These are phyloP conservation scores for Siderastrea radians DNA, from an alignment of 92 coral and sea anemone genomes.

Conservation along the genomic window DNA sequence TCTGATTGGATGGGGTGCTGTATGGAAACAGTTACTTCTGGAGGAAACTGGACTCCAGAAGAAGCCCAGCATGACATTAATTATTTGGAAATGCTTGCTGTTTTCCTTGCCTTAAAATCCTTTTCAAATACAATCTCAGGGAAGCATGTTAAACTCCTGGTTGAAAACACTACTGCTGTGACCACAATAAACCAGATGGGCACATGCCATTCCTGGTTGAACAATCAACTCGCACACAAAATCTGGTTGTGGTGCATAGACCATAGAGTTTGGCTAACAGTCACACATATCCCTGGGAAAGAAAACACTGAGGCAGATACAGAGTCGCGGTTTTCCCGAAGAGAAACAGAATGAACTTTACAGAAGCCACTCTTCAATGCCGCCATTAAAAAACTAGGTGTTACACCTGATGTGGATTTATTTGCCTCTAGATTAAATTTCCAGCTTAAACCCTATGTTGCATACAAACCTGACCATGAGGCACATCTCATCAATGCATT, in stretches of 20 bases:
- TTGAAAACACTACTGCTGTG: slow-evolving; percentile 76
- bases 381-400: slow-evolving; percentile 23
- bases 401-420: slow-evolving; percentile 51
- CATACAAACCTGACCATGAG: slow-evolving; percentile 54
- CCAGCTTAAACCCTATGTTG: slow-evolving; percentile 48
- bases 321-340: slow-evolving; percentile 53
- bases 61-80: slow-evolving; percentile 63
- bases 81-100: slow-evolving; percentile 25
- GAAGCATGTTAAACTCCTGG: slow-evolving; percentile 49
- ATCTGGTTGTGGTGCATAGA: slow-evolving; percentile 70
- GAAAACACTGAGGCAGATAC: slow-evolving; percentile 54
- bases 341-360: slow-evolving; percentile 62
- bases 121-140: slow-evolving; percentile 44
- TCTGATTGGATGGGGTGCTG: slow-evolving; percentile 37
- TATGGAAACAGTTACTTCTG: slow-evolving; percentile 16
- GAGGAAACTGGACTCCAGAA: slow-evolving; percentile 74
- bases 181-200: slow-evolving; percentile 76
- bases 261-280: slow-evolving; percentile 44
- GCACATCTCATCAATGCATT: slow-evolving; percentile 55
- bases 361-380: slow-evolving; percentile 19
- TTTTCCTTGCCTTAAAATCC: slow-evolving; percentile 50
- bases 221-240: slow-evolving; percentile 53
- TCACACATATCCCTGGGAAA: slow-evolving; percentile 71
- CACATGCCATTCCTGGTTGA: slow-evolving; percentile 65
- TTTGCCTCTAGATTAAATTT: slow-evolving; percentile 56